A percentile compares a stretch with the other conserved stretches of the same genome.
Conservation (phyloP, 2,888 invertebrate genomes). For the Melipona bicolor region DNA sequence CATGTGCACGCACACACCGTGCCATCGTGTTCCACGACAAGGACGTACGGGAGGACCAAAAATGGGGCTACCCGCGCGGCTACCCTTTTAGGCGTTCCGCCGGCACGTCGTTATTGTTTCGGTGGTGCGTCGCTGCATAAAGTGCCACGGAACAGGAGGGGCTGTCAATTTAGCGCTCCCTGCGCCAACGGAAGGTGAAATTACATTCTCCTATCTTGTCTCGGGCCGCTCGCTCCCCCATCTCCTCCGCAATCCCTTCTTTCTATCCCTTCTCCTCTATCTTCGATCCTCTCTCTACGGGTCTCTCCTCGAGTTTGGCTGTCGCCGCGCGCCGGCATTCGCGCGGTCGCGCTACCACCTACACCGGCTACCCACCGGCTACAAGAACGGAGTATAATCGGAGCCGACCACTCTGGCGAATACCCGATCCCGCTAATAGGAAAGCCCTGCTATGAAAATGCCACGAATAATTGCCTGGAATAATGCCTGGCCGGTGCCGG, state of each 20-base stretch:
- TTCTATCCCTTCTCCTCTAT: not conserved
- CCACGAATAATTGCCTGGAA: conserved; percentile 77
- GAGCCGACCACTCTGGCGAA: conserved; percentile 32
- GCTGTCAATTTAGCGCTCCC: conserved; percentile 71
- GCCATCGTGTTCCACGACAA: conserved; percentile 33
- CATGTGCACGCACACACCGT: conserved; percentile 2
- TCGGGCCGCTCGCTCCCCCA: not conserved
- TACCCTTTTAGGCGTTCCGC: conserved; percentile 60
- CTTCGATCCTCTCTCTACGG: conserved; percentile 7
- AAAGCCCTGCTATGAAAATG: conserved; percentile 78
- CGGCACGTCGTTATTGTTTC: conserved; percentile 69
- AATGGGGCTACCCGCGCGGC: conserved; percentile 51
- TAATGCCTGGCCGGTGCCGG: conserved; percentile 57
- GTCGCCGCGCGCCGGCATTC: not conserved
- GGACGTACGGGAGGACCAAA: conserved; percentile 59
- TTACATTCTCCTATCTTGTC: conserved; percentile 63
- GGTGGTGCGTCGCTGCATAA: conserved; percentile 65
- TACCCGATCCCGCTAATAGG: conserved; percentile 72
- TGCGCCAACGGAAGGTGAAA: conserved; percentile 60
- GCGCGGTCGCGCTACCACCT: conserved; percentile 52
- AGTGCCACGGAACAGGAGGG: conserved; percentile 62
- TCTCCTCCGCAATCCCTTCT: not conserved
- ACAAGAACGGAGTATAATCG: conserved; percentile 59
- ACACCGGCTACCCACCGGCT: conserved; percentile 28
- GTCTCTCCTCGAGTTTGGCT: conserved; percentile 33